Percentiles rank a stretch among this genome's conserved stretches.
phyloP scores from a whole-genome alignment of 2,888 invertebrate species.

The Portevinia maculata region DNA sequence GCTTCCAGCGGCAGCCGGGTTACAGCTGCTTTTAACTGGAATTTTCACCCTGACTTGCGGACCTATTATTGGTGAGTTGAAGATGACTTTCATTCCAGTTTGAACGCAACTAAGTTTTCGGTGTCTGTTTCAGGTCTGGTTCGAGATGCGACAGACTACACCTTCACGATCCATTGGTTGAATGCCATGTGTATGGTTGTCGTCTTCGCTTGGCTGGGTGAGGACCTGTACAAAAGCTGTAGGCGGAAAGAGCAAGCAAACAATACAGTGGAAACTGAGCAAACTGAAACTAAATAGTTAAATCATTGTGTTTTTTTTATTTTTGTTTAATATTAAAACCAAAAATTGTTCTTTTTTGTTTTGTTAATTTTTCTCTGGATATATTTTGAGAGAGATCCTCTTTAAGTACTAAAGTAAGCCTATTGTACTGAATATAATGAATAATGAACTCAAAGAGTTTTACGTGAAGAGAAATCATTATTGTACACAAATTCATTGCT shows the following conservation, averaged over 20 bases:
- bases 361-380: constrained; percentile 13
- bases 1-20: constrained; percentile 88
- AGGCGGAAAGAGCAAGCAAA: constrained; percentile 18
- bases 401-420: background rate
- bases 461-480: too few species aligned
- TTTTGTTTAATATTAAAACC: constrained; percentile 19
- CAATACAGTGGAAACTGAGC: background rate
- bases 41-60: constrained; percentile 86
- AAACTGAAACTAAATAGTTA: constrained; percentile 34
- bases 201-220: constrained; percentile 86
- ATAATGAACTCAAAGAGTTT: constrained; percentile 5
- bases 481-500: constrained; percentile 11
- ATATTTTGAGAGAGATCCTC: background rate
- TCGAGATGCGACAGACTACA: constrained; percentile 85
- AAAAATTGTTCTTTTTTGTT: constrained; percentile 11
- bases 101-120: background rate
- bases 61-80: constrained; percentile 86
- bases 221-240: constrained; percentile 77
- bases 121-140: constrained; percentile 85
- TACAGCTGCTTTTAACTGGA: constrained; percentile 87
- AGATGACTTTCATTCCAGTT: background rate
- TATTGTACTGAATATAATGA: constrained; percentile 39
- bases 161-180: constrained; percentile 86
- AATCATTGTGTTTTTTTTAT: background rate
- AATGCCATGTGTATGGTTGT: constrained; percentile 87